A percentile compares a stretch with the other conserved stretches of the same genome.
These are phyloP conservation scores for Thymallus thymallus DNA, from an alignment of 2,113 vertebrate genomes.

Conservation along the genomic window DNA sequence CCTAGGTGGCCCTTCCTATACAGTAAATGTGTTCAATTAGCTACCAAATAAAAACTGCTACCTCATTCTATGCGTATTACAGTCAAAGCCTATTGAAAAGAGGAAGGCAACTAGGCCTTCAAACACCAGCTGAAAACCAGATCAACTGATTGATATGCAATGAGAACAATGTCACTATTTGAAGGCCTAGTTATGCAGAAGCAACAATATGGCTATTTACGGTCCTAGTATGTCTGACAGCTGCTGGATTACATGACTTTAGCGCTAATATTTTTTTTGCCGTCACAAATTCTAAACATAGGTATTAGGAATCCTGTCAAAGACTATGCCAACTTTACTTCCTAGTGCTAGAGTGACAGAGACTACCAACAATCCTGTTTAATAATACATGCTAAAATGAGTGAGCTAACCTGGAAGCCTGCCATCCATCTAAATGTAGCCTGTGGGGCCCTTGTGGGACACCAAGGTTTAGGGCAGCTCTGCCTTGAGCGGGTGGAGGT, in stretches of 20 bases:
- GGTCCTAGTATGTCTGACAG: neutral
- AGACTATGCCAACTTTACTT: neutral
- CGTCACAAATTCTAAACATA: neutral
- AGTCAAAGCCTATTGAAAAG: neutral
- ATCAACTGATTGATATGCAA: neutral
- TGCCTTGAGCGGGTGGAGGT: neutral
- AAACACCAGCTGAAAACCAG: neutral
- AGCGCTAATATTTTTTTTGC: neutral
- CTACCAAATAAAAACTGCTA: constrained; percentile 1
- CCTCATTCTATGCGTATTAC: constrained; percentile 4
- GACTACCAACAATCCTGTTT: neutral
- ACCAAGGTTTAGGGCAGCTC: neutral
- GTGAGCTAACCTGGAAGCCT: neutral
- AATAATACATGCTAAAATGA: neutral
- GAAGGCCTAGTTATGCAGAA: neutral
- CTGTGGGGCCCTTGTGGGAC: neutral
- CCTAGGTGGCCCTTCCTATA: no score
- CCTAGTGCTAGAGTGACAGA: no score
- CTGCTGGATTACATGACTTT: neutral
- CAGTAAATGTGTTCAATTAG: neutral
- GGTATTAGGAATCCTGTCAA: neutral
- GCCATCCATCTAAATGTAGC: neutral
- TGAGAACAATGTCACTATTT: neutral
- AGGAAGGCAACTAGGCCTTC: no score
- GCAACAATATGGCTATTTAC: neutral